These are phyloP conservation scores for Leptura quadrifasciata DNA, from an alignment of 2,888 invertebrate species.

Conservation along the genomic window DNA sequence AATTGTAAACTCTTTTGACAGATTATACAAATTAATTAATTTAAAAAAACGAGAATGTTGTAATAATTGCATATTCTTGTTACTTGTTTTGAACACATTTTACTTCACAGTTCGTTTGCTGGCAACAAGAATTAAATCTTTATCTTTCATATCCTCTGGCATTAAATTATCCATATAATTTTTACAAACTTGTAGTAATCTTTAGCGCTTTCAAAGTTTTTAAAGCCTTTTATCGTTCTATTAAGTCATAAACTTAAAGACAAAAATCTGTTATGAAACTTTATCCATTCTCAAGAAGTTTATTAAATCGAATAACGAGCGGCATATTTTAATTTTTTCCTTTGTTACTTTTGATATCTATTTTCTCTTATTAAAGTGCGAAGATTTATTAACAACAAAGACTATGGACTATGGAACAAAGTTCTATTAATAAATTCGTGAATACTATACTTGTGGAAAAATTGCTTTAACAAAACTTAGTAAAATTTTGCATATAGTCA, in stretches of 20 bases:
- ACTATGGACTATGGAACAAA: too few relatives aligned
- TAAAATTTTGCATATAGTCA: too few relatives aligned
- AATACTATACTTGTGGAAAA: too few relatives aligned
- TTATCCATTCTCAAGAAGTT: conserved; percentile 3
- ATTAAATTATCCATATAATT: neutral
- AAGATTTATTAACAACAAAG: too few relatives aligned
- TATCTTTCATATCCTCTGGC: neutral
- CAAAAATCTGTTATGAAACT: conserved; percentile 13
- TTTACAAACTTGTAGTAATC: conserved; percentile 10
- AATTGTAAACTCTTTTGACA: too few relatives aligned
- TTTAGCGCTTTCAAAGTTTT: neutral
- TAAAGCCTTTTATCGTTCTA: conserved; percentile 10
- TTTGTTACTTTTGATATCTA: neutral
- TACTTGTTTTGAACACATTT: too few relatives aligned
- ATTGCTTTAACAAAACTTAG: too few relatives aligned
- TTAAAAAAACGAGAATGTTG: too few relatives aligned
- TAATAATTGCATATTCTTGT: too few relatives aligned
- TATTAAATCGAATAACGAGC: neutral
- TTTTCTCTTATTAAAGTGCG: neutral
- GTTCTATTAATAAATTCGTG: too few relatives aligned
- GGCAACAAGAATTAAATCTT: neutral
- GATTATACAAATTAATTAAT: too few relatives aligned
- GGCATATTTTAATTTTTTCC: neutral
- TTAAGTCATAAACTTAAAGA: neutral
- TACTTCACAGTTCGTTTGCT: neutral